Base-by-base conservation (phyloP, 2,888 invertebrate species). In the Atherix ibis region DNA sequence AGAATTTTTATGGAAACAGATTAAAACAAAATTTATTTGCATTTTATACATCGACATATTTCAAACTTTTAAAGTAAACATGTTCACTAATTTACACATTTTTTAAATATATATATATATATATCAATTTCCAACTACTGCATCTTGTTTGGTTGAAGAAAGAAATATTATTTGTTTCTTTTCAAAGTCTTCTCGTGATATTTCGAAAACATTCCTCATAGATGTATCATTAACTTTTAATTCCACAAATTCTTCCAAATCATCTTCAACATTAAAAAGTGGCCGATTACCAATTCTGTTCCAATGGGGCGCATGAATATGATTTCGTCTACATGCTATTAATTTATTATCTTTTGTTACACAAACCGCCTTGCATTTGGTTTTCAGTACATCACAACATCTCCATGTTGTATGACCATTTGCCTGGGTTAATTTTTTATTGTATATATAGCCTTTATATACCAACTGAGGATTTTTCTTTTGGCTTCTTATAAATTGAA, bases 381-480 rank as follows among this genome's bases (percentile, higher is more conserved):
- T 44, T 43, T 62, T 62, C 1, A 59, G 41, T 2, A 59, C 56
- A 42, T 62, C 62, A 3, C 54, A 53, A 38, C 62, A 62, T 4
- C 62, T 50, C 62, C 62, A 62, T 15, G 61, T 62, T 5, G 62
- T 62, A 31, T 61, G 61, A 14, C 62, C 62, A 43, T 60, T 62
- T 2, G 56, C 57, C 39, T 62, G 62, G 0, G 62, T 62, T n/a
- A 61, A 45, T 43, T 62, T 62, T 44, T 62, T 62, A 45, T 63
- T 63, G 44, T 58, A 64, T 30, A 62, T 61, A 40, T 49, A 61
- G 17, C 56, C 54, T 29, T 53, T 51, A 46, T 52, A 58, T 12
- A 64, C 63, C 18, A 64, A 48, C 35, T 64, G 63, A 4, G 63
- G 58, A 43, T 62, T 63, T 44, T 63, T 62, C 49, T 64, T 61